Conservation (phyloP, 2,888 invertebrate genomes). For the Lasioglossum leucozonium region DNA sequence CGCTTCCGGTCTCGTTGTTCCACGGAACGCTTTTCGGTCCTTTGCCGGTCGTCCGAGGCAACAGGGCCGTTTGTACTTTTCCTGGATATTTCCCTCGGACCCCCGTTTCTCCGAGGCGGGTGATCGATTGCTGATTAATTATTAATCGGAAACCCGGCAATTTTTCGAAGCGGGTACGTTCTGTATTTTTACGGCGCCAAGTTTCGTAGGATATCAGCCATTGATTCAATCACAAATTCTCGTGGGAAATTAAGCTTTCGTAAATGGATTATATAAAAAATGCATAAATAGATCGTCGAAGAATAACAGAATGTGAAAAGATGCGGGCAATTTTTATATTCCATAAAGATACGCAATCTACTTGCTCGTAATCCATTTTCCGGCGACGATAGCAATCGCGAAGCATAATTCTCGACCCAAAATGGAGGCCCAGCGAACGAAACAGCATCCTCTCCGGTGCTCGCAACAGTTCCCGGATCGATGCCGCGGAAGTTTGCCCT, state of each 20-base stretch:
- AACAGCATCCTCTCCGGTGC: constrained; percentile 26
- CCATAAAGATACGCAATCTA: not conserved
- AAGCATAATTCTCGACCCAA: not conserved
- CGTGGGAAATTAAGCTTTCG: too few relatives aligned
- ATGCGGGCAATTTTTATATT: not conserved
- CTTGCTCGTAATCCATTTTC: not conserved
- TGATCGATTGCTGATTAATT: not conserved
- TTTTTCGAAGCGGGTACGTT: not conserved
- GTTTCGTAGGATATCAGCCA: too few relatives aligned
- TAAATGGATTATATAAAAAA: too few relatives aligned
- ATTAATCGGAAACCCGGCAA: not conserved
- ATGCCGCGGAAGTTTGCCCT: constrained; percentile 51
- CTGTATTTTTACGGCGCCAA: accelerated
- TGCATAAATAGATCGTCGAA: too few relatives aligned
- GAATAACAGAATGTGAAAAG: too few relatives aligned
- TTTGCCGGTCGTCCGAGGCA: not conserved
- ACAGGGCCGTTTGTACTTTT: not conserved
- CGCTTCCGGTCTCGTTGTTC: not conserved
- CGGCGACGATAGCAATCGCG: not conserved
- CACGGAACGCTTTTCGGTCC: not conserved
- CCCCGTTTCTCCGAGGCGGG: not conserved
- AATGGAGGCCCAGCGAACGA: constrained; percentile 18
- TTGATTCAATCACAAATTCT: too few relatives aligned
- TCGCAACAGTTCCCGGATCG: constrained; percentile 52
- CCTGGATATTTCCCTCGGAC: not conserved